Conservation (phyloP, 2,797 vertebrate genomes). For the Chaetodon trifasciatus region DNA sequence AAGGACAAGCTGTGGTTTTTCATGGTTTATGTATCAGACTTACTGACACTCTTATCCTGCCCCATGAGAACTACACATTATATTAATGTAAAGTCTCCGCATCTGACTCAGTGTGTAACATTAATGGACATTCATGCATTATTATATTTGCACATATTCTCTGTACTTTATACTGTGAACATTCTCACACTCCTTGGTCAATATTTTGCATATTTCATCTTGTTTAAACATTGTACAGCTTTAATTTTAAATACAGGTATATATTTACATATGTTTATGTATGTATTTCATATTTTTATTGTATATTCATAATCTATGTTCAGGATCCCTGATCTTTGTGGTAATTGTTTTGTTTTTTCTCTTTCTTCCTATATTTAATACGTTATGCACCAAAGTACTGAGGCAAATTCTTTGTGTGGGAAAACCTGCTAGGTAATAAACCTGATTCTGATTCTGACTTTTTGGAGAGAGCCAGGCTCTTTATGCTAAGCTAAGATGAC, state of each 20-base stretch:
- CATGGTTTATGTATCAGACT: too few relatives aligned
- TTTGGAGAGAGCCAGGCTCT: not conserved
- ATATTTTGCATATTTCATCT: not conserved
- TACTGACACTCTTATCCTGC: too few relatives aligned
- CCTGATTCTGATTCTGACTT: not conserved
- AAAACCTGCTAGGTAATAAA: not conserved
- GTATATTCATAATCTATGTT: not conserved
- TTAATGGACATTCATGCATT: not conserved
- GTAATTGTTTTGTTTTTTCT: too few relatives aligned
- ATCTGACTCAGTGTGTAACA: too few relatives aligned
- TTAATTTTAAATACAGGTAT: not conserved
- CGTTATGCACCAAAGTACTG: too few relatives aligned
- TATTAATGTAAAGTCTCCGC: too few relatives aligned
- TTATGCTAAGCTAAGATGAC: not conserved
- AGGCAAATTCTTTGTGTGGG: not conserved
- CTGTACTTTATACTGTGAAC: not conserved
- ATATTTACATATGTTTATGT: not conserved
- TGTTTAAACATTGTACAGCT: not conserved
- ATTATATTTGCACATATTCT: not conserved
- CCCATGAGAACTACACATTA: too few relatives aligned
- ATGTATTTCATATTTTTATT: not conserved
- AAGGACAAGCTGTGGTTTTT: too few relatives aligned
- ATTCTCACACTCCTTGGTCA: too few relatives aligned
- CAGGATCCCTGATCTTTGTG: not conserved
- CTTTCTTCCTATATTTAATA: too few relatives aligned